A percentile compares a stretch with the other conserved stretches of the same genome.
phyloP scores from a whole-genome alignment of 92 coral and sea anemone species.

The Paragorgia papillata region DNA sequence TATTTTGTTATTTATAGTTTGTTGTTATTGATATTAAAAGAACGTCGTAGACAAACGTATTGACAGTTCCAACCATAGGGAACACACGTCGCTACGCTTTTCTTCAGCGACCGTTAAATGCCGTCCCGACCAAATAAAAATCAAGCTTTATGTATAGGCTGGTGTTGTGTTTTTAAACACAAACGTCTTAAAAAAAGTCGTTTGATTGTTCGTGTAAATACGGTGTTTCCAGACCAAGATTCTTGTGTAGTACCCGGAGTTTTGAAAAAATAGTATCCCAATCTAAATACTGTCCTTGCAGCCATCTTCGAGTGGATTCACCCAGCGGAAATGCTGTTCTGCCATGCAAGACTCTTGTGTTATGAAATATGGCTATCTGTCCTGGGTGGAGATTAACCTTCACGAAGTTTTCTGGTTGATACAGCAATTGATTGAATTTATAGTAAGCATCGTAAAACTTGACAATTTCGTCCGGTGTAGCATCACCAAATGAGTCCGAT shows the following conservation, averaged over 20 bases:
- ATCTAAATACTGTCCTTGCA: conserved; percentile 40
- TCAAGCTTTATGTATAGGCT: no score
- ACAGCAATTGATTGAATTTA: neutral
- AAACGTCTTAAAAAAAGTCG: conserved; percentile 21
- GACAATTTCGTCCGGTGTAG: conserved; percentile 8
- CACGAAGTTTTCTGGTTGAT: conserved; percentile 17
- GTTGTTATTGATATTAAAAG: no score
- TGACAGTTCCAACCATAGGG: no score
- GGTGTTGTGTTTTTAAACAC: no score
- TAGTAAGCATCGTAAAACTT: conserved; percentile 43
- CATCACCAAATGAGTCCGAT: conserved; percentile 15
- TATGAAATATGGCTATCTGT: conserved; percentile 15
- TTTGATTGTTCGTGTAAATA: conserved; percentile 11
- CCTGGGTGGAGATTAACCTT: conserved; percentile 28
- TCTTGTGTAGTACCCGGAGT: conserved; percentile 18
- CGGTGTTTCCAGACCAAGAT: conserved; percentile 29
- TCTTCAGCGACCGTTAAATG: no score
- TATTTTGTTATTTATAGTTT: no score
- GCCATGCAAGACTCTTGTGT: conserved; percentile 38
- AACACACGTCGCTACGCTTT: no score
- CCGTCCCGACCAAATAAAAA: no score
- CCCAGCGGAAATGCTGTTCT: conserved; percentile 17
- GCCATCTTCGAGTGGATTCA: conserved; percentile 6
- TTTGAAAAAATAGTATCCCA: conserved; percentile 46
- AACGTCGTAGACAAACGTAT: no score